Percentiles rank a stretch among this genome's conserved stretches.
Evolutionary conservation across 1,140 invertebrate species (phyloP).

Genomic region (Telenomus remus): DNA sequence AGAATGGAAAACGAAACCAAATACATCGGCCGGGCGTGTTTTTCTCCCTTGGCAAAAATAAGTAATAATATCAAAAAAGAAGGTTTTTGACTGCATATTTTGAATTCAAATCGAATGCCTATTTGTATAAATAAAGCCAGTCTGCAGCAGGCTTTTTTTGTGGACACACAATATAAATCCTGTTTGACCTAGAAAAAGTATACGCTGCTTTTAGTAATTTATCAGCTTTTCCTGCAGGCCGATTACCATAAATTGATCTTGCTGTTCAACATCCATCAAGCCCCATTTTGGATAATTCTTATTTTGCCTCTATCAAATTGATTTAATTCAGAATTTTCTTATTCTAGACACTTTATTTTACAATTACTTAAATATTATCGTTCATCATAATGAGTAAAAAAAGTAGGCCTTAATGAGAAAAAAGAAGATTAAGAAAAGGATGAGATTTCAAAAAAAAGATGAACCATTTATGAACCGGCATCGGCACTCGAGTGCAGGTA

Average conservation of each 20-base stretch:
- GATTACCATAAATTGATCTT: slow-evolving; percentile 41
- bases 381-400: too few relatives aligned
- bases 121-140: slow-evolving; percentile 36
- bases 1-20: slow-evolving; percentile 39
- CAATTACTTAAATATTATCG: too few relatives aligned
- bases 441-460: too few relatives aligned
- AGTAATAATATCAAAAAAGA: slow-evolving; percentile 1
- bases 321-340: too few relatives aligned
- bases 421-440: too few relatives aligned
- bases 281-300: slow-evolving; percentile 6
- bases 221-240: slow-evolving; percentile 19
- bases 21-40: slow-evolving; percentile 27
- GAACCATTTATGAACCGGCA: too few relatives aligned
- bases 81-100: slow-evolving; percentile 9
- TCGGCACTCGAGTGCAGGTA: too few relatives aligned
- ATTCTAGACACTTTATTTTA: too few relatives aligned
- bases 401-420: too few relatives aligned
- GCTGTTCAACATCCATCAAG: too few relatives aligned
- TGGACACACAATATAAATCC: slow-evolving; percentile 34
- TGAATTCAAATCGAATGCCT: slow-evolving; percentile 22
- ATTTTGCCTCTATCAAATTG: too few relatives aligned
- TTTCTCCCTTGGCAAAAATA: slow-evolving; percentile 31
- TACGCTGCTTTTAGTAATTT: slow-evolving; percentile 39
- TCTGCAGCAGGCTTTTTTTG: slow-evolving; percentile 7
- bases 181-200: slow-evolving; percentile 33